A percentile compares a stretch with the other conserved stretches of the same genome.
Conservation (phyloP, 1,140 invertebrate species). For the Venturia canescens region DNA sequence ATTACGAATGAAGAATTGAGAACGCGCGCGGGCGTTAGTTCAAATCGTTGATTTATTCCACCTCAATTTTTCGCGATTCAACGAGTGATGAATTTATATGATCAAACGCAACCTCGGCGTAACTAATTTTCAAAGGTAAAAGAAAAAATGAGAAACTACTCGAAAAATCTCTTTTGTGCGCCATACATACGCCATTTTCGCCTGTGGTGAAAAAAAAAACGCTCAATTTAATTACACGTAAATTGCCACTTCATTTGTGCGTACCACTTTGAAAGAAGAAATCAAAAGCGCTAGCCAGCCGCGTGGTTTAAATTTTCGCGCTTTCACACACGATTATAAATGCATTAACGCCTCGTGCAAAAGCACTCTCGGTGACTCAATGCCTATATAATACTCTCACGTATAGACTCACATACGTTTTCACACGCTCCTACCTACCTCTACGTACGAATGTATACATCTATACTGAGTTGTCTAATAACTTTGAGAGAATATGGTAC, state of each 20-base stretch:
- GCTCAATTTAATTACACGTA: slow-evolving; percentile 7
- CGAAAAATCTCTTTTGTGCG: neutral
- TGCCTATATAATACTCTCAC: neutral
- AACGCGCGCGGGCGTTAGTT: neutral
- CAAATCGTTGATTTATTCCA: neutral
- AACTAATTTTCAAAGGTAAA: no score
- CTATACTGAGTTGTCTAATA: neutral
- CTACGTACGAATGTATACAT: no score
- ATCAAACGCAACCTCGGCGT: no score
- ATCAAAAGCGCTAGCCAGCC: slow-evolving; percentile 10
- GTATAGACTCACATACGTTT: neutral
- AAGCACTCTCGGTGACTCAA: slow-evolving; percentile 12
- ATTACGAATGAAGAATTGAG: slow-evolving; percentile 14
- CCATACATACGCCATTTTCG: neutral
- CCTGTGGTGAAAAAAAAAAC: neutral
- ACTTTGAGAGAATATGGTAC: neutral
- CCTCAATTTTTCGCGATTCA: neutral
- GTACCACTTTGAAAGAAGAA: slow-evolving; percentile 19
- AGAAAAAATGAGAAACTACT: neutral
- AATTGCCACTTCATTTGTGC: slow-evolving; percentile 3
- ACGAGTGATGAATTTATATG: neutral
- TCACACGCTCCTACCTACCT: neutral
- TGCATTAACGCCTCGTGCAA: slow-evolving; percentile 21
- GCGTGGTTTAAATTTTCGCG: slow-evolving; percentile 18
- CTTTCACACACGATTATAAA: slow-evolving; percentile 25